Base-by-base conservation (phyloP, 2,888 invertebrate genomes). In the Pammene fasciana region DNA sequence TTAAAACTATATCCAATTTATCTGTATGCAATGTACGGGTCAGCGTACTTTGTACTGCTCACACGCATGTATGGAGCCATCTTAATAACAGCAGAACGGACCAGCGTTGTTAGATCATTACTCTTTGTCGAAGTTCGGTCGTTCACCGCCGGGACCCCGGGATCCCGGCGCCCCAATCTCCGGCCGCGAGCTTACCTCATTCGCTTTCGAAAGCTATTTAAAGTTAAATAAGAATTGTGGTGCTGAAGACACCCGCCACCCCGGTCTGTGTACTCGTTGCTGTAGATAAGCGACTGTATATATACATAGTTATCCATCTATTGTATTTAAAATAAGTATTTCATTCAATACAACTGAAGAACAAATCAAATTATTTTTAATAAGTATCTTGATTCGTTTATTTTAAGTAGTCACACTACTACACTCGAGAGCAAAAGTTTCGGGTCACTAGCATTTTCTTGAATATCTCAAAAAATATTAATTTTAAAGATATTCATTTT, bases 81-180 rank as follows among this genome's bases (percentile, higher is more conserved):
- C 26, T 48, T 50, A 43, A 50, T 34, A 60, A 34, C n/a, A 50
- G n/a, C 41, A 77, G 79, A 78, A 77, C 75, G 73, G 77, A 72
- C 77, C 75, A 70, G 75, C 73, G 68, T 76, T 72, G 74, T 72
- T 70, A 75, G 75, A 81, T 84, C 84, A 86, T 87, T 85, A 86
- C 79, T 87, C 86, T 82, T 82, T 82, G 85, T 86, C 86, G 81
- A 83, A 86, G 83, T 83, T 82, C 78, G 79, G 77, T 73, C 77
- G 78, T 77, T 77, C 79, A 75, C 80, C 77, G 76, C 80, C 77
- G 76, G 77, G 77, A 18, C 75, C 77, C 26, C 26, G 26, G 26
- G 26, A 26, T 4, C 26, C 76, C 75, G 74, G 72, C 76, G 75
- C 78, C 78, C 80, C 85, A 83, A 85, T 86, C 84, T 83, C 85